Conservation (phyloP, 2,113 vertebrate species). For the Sialia sialis region DNA sequence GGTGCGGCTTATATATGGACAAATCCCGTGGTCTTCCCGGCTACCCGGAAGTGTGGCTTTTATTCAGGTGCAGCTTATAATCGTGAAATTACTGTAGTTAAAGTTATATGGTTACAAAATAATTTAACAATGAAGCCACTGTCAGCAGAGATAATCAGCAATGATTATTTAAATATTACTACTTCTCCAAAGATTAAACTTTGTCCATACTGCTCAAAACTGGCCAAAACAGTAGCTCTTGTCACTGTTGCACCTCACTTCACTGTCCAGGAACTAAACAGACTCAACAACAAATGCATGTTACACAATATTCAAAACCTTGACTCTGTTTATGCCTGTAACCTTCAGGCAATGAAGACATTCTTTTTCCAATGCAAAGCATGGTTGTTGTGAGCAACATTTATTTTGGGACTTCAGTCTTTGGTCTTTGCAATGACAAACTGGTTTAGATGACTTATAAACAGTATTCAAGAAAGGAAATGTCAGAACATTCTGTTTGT, state of each 20-base stretch:
- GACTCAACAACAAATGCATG: neutral
- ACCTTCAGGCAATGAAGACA: neutral
- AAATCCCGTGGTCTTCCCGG: no score
- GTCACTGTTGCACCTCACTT: neutral
- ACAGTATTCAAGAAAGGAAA: constrained; percentile 17
- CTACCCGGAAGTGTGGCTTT: no score
- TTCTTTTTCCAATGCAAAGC: neutral
- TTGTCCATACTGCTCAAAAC: neutral
- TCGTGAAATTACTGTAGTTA: no score
- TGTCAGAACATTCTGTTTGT: constrained; percentile 31
- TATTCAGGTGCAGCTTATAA: no score
- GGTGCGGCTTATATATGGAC: no score
- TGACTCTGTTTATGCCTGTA: neutral
- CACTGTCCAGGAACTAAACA: neutral
- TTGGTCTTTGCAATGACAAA: neutral
- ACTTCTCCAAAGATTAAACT: neutral
- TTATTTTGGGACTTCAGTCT: neutral
- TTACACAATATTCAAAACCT: neutral
- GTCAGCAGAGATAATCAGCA: neutral
- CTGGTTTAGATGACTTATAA: neutral
- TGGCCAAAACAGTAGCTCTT: neutral
- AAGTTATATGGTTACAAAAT: neutral
- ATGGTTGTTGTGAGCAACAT: neutral
- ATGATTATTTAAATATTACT: neutral
- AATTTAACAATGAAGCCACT: neutral